phyloP scores from a whole-genome alignment of 2,113 vertebrate genomes.

The Dinomys branickii region DNA sequence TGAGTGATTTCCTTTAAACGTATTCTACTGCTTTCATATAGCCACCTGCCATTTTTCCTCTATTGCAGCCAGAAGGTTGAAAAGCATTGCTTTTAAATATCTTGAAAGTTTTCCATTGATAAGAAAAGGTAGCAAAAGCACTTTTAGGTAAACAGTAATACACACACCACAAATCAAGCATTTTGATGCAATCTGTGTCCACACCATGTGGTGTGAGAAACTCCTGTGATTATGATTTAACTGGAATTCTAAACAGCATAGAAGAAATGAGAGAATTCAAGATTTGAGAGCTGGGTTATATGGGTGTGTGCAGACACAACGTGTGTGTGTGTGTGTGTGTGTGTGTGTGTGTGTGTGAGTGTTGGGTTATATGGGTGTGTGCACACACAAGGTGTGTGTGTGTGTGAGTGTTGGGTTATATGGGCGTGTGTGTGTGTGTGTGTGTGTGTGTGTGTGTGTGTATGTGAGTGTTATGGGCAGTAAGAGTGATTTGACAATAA shows the following conservation, averaged over 20 bases:
- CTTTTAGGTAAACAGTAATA: conserved; percentile 85
- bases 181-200: conserved; percentile 84
- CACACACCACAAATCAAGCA: conserved; percentile 83
- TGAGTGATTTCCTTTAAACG: conserved; percentile 80
- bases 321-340: no score
- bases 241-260: not conserved
- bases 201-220: conserved; percentile 65
- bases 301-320: not conserved
- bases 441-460: not conserved
- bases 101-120: conserved; percentile 87
- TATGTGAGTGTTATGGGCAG: not conserved
- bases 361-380: not conserved
- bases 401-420: not conserved
- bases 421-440: not conserved
- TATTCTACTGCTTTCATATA: conserved; percentile 82
- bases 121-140: conserved; percentile 85
- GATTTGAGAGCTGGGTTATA: not conserved
- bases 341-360: no score
- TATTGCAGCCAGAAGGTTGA: conserved; percentile 83
- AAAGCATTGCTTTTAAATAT: conserved; percentile 86
- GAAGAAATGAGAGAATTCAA: not conserved
- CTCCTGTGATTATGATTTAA: conserved; percentile 1
- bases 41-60: conserved; percentile 85
- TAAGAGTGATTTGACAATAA: conserved; percentile 24
- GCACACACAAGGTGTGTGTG: not conserved